These are phyloP conservation scores for Anas bahamensis DNA, from an alignment of 2,797 vertebrate genomes.

Conservation along the genomic window DNA sequence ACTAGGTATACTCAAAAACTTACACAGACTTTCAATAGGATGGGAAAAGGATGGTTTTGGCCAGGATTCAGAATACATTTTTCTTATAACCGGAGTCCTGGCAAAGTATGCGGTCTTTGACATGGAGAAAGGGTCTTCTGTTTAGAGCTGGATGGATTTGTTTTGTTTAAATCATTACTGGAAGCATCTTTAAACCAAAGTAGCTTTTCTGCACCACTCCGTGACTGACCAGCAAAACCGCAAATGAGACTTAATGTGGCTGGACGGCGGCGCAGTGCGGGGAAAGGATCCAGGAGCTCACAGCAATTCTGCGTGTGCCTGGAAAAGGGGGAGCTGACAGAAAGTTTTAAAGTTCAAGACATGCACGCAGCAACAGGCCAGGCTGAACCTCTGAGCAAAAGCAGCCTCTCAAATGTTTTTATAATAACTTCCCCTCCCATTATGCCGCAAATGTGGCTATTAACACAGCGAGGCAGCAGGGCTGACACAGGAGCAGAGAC, in stretches of 20 bases:
- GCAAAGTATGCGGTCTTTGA: neutral
- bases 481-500: neutral
- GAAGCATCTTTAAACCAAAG: slow-evolving; percentile 17
- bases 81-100: neutral
- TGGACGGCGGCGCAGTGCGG: slow-evolving; percentile 23
- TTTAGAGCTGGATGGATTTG: neutral
- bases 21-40: neutral
- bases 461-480: slow-evolving; percentile 21
- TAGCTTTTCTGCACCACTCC: neutral
- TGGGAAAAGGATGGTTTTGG: neutral
- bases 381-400: slow-evolving; percentile 54
- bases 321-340: slow-evolving; percentile 66
- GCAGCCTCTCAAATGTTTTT: slow-evolving; percentile 30
- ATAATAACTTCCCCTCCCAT: slow-evolving; percentile 54
- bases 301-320: neutral
- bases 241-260: slow-evolving; percentile 40
- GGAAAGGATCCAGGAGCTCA: slow-evolving; percentile 36
- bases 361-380: slow-evolving; percentile 41
- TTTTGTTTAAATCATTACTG: slow-evolving; percentile 31
- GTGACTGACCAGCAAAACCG: neutral
- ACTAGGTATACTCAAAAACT: neutral
- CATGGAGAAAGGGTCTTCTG: slow-evolving; percentile 6
- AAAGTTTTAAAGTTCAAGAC: slow-evolving; percentile 68
- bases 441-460: slow-evolving; percentile 18
- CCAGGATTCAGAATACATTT: neutral